Evolutionary conservation across 2,113 vertebrate species (phyloP), one percentile per base, ranked within the genome.

Genomic region (Podarcis cretensis): DNA sequence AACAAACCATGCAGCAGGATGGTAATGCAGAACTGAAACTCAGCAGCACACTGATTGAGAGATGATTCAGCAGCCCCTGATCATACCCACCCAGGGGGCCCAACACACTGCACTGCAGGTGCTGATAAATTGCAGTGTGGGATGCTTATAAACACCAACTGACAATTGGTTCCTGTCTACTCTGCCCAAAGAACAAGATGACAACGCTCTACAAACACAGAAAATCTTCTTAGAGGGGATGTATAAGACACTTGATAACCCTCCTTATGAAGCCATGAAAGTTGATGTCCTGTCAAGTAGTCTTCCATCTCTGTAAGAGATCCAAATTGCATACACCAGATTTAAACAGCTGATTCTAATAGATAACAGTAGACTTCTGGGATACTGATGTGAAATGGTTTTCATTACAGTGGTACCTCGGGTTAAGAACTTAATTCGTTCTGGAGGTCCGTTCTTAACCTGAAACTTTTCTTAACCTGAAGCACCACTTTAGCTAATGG

Each of bases 301-400:
- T 54, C 97, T 98, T 87, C 97, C 98, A 4, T 95, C 97, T 48
- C 86, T 98, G 65, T 97, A 97, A 92, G 98, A 98, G 78, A 97
- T 98, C 92, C 98, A 98, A 95, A 95, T 95, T 74, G 96, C 98
- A 1, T 98, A 98, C 87, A 96, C 92, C 86, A 98, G 94, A 94
- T 98, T 98, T 94, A 98, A 98, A 86, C 98, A 98, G 89, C 96
- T 98, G 14, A 98, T 98, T 94, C 93, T 98, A 76, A 97, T 98
- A 93, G 98, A 98, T 94, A 98, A 97, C 89, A 96, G 97, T 91
- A 5, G 98, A 98, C 32, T 98, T 98, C 90, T 98, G 98, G 98
- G 94, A 98, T 92, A 98, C 97, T 30, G 98, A 98, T 93, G 96
- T 98, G 92, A 98, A 98, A 86, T 98, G 98, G 98, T 98, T 98